A percentile compares a stretch with the other conserved stretches of the same genome.
Conservation (phyloP, 2,797 vertebrate species). For the Schizopygopsis malacanthus region DNA sequence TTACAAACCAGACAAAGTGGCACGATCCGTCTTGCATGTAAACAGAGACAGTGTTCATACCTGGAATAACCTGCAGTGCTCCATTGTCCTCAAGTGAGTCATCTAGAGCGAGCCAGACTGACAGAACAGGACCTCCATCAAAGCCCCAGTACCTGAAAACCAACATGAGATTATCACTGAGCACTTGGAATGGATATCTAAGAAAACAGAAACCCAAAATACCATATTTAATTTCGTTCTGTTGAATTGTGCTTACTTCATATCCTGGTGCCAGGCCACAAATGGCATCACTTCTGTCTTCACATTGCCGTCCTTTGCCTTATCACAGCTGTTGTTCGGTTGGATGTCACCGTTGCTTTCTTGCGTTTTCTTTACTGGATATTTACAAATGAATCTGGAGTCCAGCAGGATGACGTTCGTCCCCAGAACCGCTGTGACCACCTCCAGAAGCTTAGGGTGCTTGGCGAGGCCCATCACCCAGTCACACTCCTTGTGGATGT, state of each 20-base stretch:
- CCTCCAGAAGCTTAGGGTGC: constrained; percentile 72
- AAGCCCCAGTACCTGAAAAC: constrained; percentile 82
- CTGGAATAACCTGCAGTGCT: constrained; percentile 82
- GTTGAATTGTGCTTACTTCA: constrained; percentile 71
- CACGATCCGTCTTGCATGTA: not conserved
- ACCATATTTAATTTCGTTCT: not conserved
- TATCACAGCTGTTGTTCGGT: not conserved
- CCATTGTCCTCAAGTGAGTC: constrained; percentile 80
- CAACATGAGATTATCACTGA: constrained; percentile 11
- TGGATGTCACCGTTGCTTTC: constrained; percentile 15
- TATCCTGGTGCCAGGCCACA: constrained; percentile 86
- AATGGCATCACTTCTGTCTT: constrained; percentile 68
- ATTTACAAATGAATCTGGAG: constrained; percentile 86
- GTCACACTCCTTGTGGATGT: constrained; percentile 75
- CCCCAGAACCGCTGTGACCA: constrained; percentile 73
- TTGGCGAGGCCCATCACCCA: constrained; percentile 77
- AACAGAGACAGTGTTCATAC: constrained; percentile 60
- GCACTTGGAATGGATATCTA: not conserved
- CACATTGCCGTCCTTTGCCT: not conserved
- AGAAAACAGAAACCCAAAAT: not conserved
- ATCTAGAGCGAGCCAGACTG: constrained; percentile 82
- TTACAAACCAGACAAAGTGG: not conserved
- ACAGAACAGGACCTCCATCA: constrained; percentile 79
- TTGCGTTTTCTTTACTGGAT: constrained; percentile 64
- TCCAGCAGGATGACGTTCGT: constrained; percentile 80